Percentiles rank a stretch among this genome's conserved stretches.
phyloP scores from a whole-genome alignment of 2,797 vertebrate genomes.

The Novumbra hubbsi region DNA sequence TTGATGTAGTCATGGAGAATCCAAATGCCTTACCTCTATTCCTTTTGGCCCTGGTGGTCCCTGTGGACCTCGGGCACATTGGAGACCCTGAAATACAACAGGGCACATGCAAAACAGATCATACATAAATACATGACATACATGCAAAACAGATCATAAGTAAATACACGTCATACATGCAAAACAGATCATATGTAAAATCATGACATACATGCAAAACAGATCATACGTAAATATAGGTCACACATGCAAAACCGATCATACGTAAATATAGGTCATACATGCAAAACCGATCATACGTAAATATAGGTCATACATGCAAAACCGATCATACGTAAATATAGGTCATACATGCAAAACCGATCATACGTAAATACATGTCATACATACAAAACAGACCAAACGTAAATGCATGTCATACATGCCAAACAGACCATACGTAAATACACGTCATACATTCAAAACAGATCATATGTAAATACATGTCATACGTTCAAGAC shows the following conservation, averaged over 20 bases:
- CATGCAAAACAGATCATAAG: not conserved
- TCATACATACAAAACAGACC: not conserved
- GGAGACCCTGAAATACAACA: conserved; percentile 77
- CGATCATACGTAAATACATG: no score
- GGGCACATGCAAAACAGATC: not conserved
- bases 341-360: not conserved
- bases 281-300: not conserved
- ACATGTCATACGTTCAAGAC: not conserved
- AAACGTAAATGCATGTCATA: not conserved
- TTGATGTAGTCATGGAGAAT: not conserved
- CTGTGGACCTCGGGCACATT: conserved; percentile 82
- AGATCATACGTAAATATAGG: no score
- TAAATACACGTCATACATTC: no score
- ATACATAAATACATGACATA: not conserved
- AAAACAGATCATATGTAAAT: no score
- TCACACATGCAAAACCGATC: no score
- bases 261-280: not conserved
- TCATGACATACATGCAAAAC: no score
- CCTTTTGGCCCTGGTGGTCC: conserved; percentile 89
- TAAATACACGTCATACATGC: no score
- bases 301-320: not conserved
- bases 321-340: not conserved
- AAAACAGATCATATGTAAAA: no score
- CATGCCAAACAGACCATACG: conserved; percentile 2
- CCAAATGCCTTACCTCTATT: conserved; percentile 77